A percentile compares a stretch with the other conserved stretches of the same genome.
Evolutionary conservation across 2,113 vertebrate species (phyloP).

Genomic region (Callorhinus ursinus): DNA sequence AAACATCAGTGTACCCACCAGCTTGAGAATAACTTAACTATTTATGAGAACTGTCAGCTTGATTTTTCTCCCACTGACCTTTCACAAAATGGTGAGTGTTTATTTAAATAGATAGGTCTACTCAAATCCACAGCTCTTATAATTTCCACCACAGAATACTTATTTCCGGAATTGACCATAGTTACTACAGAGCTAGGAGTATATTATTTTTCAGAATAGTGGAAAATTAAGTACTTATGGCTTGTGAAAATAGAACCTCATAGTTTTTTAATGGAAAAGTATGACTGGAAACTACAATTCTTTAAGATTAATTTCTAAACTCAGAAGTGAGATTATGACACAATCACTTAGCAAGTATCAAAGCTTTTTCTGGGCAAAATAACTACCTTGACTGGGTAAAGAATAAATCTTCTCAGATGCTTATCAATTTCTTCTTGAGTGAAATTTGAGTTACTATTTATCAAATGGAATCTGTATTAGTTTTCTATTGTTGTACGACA

Average conservation of each 20-base stretch:
- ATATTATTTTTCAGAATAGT: constrained; percentile 42
- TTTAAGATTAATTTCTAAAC: constrained; percentile 64
- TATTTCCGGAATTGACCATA: not conserved
- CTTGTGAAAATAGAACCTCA: constrained; percentile 11
- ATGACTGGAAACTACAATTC: constrained; percentile 3
- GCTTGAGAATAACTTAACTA: constrained; percentile 19
- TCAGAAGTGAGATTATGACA: constrained; percentile 40
- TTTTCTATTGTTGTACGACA: not conserved
- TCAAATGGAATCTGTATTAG: not conserved
- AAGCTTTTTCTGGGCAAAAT: constrained; percentile 11
- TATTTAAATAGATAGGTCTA: not conserved
- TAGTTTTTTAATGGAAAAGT: constrained; percentile 25
- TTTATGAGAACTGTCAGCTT: not conserved
- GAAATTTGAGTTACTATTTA: not conserved
- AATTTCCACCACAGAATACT: not conserved
- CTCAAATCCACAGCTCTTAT: not conserved
- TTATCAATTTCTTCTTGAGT: constrained; percentile 39
- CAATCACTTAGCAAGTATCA: constrained; percentile 49
- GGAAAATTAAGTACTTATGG: not conserved
- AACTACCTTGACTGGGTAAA: not conserved
- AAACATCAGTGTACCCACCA: not conserved
- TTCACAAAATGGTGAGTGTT: not conserved
- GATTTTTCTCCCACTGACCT: not conserved
- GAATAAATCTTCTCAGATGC: not conserved
- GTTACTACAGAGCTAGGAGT: not conserved